A percentile compares a stretch with the other conserved stretches of the same genome.
Conservation (phyloP, 1,140 invertebrate species). For the Trachymyrmex cornetzi region DNA sequence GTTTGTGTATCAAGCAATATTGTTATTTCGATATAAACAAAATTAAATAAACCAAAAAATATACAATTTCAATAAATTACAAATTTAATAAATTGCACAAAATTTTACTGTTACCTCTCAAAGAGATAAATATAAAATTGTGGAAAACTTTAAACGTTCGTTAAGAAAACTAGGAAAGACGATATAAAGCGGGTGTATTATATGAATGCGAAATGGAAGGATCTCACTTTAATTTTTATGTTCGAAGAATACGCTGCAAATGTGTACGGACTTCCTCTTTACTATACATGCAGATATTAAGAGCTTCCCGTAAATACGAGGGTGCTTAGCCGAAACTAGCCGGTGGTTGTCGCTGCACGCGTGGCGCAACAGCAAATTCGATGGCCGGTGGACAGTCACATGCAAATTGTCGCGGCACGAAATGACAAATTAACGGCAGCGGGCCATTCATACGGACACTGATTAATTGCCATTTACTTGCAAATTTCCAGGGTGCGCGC, state of each 20-base stretch:
- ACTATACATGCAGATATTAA: conserved; percentile 11
- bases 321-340: conserved; percentile 17
- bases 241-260: background rate
- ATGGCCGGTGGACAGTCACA: conserved; percentile 73
- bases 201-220: no score
- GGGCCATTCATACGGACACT: conserved; percentile 83
- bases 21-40: background rate
- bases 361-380: conserved; percentile 58
- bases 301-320: conserved; percentile 25
- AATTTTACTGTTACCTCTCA: background rate
- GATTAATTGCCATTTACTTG: conserved; percentile 86
- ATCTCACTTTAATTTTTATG: background rate
- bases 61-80: background rate
- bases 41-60: conserved; percentile 14
- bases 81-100: conserved; percentile 3
- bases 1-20: background rate
- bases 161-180: background rate
- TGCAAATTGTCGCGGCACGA: conserved; percentile 81
- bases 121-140: background rate
- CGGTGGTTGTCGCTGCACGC: conserved; percentile 39
- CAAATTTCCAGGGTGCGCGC: conserved; percentile 82
- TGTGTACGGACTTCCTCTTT: conserved; percentile 12
- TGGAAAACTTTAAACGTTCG: background rate
- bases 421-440: conserved; percentile 83
- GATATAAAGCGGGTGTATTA: background rate